Evolutionary conservation across 2,797 vertebrate species (phyloP), one percentile per base, ranked within the genome.

Genomic region (Morus bassanus): DNA sequence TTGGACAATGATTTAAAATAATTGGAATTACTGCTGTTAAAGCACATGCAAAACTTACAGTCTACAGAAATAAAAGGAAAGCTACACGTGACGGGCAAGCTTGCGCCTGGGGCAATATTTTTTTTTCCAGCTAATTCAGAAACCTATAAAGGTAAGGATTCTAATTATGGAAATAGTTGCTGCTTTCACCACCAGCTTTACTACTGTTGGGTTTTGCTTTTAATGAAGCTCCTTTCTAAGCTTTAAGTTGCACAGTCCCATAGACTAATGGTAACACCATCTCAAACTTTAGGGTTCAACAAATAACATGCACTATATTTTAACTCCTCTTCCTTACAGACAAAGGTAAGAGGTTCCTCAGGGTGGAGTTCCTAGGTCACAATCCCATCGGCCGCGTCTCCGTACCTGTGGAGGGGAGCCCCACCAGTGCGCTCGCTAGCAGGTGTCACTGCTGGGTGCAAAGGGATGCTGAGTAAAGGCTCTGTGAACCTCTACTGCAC

Each of bases 301-400:
- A 30, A 7, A 43, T 7, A 18, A 30, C 37, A 18, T 4, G 1
- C 9, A 3, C 27, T 4, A 1, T 12, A 10, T 23, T 54, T n/a
- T 18, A 45, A 15, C 37, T 64, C 15, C 48, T 43, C 37, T n/a
- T 27, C 27, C 31, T 18, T 18, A 43, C 14, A 16, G 30, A 2
- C 18, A n/a, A 53, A 65, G 60, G 39, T 39, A 43, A 35, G 60
- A 35, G 25, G 19, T 9, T 54, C 23, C 59, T 53, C 31, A 8
- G 23, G 23, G 30, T 27, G 37, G 46, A 51, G 23, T 21, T 51
- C 33, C 37, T 23, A 24, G 48, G 37, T 23, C 37, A 18, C 1
- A 30, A 14, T 41, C 46, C 74, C 10, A 0, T 8, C 3, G 24
- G 53, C 70, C 13, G 10, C 13, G 27, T 21, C 46, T 51, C 45